Percentiles rank a stretch among this genome's conserved stretches.
phyloP scores from a whole-genome alignment of 2,888 invertebrate genomes.

The Watsonalla binaria region DNA sequence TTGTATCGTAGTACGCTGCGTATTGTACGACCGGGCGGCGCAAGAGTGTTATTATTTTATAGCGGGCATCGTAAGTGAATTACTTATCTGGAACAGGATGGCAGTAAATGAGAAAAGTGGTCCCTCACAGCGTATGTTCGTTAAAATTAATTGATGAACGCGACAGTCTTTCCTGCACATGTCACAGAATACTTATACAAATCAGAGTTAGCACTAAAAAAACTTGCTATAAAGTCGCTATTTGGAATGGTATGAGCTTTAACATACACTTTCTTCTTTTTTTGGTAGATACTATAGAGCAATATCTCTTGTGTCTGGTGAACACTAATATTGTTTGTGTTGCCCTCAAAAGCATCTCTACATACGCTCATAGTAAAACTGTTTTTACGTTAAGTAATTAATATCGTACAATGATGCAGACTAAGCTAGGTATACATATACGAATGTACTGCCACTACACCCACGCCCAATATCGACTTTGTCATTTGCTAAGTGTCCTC shows the following conservation, averaged over 20 bases:
- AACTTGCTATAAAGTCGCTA: too few species aligned
- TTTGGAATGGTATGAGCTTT: too few species aligned
- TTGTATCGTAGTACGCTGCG: background rate
- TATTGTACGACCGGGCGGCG: background rate
- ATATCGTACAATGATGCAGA: too few species aligned
- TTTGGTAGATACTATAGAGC: too few species aligned
- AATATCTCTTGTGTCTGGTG: too few species aligned
- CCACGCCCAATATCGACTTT: background rate
- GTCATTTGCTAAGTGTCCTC: background rate
- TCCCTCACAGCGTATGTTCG: conserved; percentile 24
- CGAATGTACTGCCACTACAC: background rate
- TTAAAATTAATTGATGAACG: conserved; percentile 34
- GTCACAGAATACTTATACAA: conserved; percentile 1
- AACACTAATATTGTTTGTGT: too few species aligned
- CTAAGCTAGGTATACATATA: too few species aligned
- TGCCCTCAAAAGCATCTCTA: too few species aligned
- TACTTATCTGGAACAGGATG: conserved; percentile 40
- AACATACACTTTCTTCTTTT: too few species aligned
- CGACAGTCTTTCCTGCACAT: background rate
- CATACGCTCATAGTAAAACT: too few species aligned
- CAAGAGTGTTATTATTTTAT: conserved; percentile 13
- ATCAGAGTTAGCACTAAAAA: background rate
- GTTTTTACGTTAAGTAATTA: too few species aligned
- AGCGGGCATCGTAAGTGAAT: conserved; percentile 29
- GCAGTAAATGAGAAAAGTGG: conserved; percentile 45